Evolutionary conservation across 1,140 invertebrate species (phyloP).

Genomic region (Drosophila rufa): DNA sequence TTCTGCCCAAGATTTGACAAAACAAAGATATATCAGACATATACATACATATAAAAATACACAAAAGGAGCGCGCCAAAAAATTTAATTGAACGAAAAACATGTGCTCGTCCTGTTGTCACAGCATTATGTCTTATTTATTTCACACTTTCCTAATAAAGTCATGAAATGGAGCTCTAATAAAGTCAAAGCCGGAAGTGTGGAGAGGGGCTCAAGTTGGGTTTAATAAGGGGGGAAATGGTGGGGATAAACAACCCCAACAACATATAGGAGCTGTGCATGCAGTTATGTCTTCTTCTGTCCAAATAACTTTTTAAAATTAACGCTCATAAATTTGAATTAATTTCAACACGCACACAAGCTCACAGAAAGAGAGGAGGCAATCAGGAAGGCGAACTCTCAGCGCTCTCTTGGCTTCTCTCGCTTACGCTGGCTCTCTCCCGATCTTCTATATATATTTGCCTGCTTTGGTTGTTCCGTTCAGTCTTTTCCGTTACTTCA

Average conservation of each 20-base stretch:
- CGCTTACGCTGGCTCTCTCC: constrained; percentile 2
- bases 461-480: constrained; percentile 17
- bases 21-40: constrained; percentile 13
- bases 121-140: constrained; percentile 17
- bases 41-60: neutral
- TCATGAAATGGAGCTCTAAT: constrained; percentile 17
- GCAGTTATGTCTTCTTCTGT: constrained; percentile 19
- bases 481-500: constrained; percentile 71
- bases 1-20: constrained; percentile 36
- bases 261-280: neutral
- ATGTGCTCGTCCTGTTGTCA: constrained; percentile 39
- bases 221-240: constrained; percentile 28
- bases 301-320: constrained; percentile 52
- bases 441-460: constrained; percentile 30
- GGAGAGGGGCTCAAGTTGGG: constrained; percentile 7
- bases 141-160: constrained; percentile 44
- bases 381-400: constrained; percentile 5
- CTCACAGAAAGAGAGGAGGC: constrained; percentile 9
- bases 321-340: constrained; percentile 78
- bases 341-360: constrained; percentile 53
- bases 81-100: constrained; percentile 18
- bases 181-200: constrained; percentile 49
- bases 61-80: constrained; percentile 35
- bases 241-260: constrained; percentile 6
- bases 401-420: constrained; percentile 12